These are phyloP conservation scores for Megathymus violae DNA, from an alignment of 1,140 invertebrate species.

Conservation along the genomic window DNA sequence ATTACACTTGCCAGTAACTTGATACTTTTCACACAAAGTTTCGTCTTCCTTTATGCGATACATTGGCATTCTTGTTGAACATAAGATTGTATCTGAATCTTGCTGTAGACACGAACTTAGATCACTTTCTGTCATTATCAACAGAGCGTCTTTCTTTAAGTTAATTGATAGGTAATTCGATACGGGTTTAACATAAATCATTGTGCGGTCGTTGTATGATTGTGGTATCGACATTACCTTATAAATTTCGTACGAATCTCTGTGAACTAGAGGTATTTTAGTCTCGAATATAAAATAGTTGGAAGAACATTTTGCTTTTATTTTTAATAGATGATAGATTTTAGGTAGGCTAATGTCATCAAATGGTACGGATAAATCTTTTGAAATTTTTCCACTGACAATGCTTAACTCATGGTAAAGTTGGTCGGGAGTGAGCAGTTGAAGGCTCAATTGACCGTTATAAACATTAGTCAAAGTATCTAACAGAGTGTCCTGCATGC, in stretches of 20 bases:
- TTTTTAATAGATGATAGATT: constrained; percentile 29
- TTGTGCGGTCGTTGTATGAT: neutral
- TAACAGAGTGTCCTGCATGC: constrained; percentile 27
- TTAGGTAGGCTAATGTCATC: constrained; percentile 21
- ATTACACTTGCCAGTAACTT: constrained; percentile 14
- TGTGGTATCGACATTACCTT: constrained; percentile 20
- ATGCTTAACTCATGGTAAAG: constrained; percentile 22
- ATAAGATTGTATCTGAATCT: constrained; percentile 14
- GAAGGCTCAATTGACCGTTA: constrained; percentile 28
- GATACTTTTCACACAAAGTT: constrained; percentile 20
- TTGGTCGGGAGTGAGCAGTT: constrained; percentile 22
- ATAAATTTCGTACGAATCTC: constrained; percentile 24
- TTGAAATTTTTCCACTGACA: constrained; percentile 28
- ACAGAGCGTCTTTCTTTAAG: constrained; percentile 24
- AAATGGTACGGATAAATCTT: constrained; percentile 22
- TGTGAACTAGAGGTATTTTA: constrained; percentile 30
- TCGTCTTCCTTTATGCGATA: constrained; percentile 20
- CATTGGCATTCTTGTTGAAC: constrained; percentile 7
- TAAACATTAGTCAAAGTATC: constrained; percentile 29
- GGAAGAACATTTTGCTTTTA: constrained; percentile 20
- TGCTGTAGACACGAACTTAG: constrained; percentile 24
- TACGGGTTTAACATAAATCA: constrained; percentile 15
- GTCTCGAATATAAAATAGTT: constrained; percentile 27
- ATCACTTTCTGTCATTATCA: constrained; percentile 27
- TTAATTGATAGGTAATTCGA: constrained; percentile 31